phyloP scores from a whole-genome alignment of 1,140 invertebrate genomes.

The Monochamus saltuarius region DNA sequence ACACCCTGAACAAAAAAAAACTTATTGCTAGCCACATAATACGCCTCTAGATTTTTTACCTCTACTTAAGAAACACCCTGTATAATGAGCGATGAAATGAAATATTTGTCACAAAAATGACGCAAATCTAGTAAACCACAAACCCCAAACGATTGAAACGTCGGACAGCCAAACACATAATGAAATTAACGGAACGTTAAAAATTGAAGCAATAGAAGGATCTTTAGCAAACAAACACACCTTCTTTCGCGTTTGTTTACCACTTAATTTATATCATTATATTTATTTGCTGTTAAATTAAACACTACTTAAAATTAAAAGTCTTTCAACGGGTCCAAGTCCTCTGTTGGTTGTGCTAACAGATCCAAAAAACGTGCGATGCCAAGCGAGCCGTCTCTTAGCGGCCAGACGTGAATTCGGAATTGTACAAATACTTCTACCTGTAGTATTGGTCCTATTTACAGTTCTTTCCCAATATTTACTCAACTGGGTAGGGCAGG shows the following conservation, averaged over 20 bases:
- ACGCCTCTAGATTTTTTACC: too few species aligned
- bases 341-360: conserved; percentile 3
- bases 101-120: too few species aligned
- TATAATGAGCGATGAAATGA: too few species aligned
- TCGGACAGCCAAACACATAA: too few species aligned
- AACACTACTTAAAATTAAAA: conserved; percentile 18
- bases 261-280: conserved; percentile 16
- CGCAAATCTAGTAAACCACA: too few species aligned
- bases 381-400: conserved; percentile 11
- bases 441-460: conserved; percentile 3
- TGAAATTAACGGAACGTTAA: too few species aligned
- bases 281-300: conserved; percentile 10
- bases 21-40: too few species aligned
- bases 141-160: too few species aligned
- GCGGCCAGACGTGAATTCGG: conserved; percentile 4
- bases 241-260: conserved; percentile 6
- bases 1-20: too few species aligned
- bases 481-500: conserved; percentile 16
- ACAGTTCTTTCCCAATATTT: conserved; percentile 14
- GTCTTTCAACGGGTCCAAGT: conserved; percentile 6
- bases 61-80: too few species aligned
- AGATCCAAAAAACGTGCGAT: conserved; percentile 13
- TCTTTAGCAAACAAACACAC: conserved; percentile 13
- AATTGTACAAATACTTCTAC: conserved; percentile 11
- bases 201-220: too few species aligned